Base-by-base conservation (phyloP, 2,888 invertebrate genomes). In the Leptothorax acervorum region DNA sequence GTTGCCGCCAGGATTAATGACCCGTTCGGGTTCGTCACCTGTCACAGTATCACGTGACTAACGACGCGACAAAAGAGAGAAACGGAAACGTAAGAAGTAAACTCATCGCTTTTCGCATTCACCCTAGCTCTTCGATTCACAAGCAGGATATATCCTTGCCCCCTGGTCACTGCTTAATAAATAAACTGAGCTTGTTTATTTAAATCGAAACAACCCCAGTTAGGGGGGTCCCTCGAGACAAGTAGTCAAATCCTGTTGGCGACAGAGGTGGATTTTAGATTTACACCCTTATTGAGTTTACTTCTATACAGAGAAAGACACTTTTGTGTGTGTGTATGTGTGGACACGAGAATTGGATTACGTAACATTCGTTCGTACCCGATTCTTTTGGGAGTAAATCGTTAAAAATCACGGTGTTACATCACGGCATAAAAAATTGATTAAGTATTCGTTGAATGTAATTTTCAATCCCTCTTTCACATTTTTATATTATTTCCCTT, bases 31-130 rank as follows among this genome's bases (percentile, higher is more conserved):
- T 75, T 92, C 93, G 91, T 93, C 92, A 91, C 86, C 90, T 90
- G 92, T 90, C 91, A 84, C 71, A 83, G 84, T 89, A 89, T 92
- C 91, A 87, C 87, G 90, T 91, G 91, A 92, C 92, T 92, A 92
- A 92, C 91, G 92, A 92, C 88, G 87, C 84, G 86, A 87, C 91
- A 88, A 88, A 88, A 85, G 74, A 85, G 88, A 85, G 85, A 81
- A 88, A 86, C 83, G 70, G 65, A 85, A 81, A 85, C 71, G 88
- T 66, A 81, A 88, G 84, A 68, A 83, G 79, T 71, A 84, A 76
- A 63, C 75, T 84, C 51, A 45, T 83, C 81, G 73, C 75, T 81
- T 74, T 73, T 57, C 60, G 39, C 74, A 51, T 65, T 71, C 23
- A 62, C 11, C 31, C 31, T n/a, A n/a, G n/a, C n/a, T 78, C 12